These are phyloP conservation scores for Pherbina coryleti DNA, from an alignment of 2,888 invertebrate species.

Conservation along the genomic window DNA sequence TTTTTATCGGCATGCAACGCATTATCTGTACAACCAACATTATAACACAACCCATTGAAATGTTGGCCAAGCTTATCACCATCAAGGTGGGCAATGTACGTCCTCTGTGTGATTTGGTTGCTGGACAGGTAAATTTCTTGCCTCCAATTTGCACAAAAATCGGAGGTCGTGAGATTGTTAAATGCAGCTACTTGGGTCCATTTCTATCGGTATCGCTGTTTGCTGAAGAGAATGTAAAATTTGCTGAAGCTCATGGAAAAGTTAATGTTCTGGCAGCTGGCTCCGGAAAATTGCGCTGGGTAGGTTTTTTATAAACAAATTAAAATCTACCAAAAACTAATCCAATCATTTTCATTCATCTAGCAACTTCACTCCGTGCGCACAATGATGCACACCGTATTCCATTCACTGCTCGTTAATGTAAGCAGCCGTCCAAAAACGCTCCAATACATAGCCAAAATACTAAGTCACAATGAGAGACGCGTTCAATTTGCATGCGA, in stretches of 20 bases:
- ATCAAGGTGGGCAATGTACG: slow-evolving; percentile 80
- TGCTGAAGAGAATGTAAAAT: slow-evolving; percentile 91
- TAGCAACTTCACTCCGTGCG: slow-evolving; percentile 85
- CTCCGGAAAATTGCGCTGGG: slow-evolving; percentile 63
- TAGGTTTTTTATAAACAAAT: slow-evolving; percentile 48
- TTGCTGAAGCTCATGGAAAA: slow-evolving; percentile 80
- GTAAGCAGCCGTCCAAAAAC: slow-evolving; percentile 83
- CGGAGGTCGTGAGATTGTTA: slow-evolving; percentile 87
- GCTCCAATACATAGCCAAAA: slow-evolving; percentile 82
- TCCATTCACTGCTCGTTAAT: slow-evolving; percentile 87
- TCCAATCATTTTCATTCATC: slow-evolving; percentile 42
- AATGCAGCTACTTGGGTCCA: slow-evolving; percentile 89
- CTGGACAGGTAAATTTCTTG: slow-evolving; percentile 78
- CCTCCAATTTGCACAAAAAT: slow-evolving; percentile 82
- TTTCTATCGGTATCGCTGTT: slow-evolving; percentile 93
- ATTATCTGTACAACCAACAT: slow-evolving; percentile 65
- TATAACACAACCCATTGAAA: slow-evolving; percentile 78
- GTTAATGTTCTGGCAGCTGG: slow-evolving; percentile 58
- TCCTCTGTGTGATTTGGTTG: slow-evolving; percentile 81
- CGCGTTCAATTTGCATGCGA: slow-evolving; percentile 92
- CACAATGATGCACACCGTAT: slow-evolving; percentile 81
- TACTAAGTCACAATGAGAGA: slow-evolving; percentile 86
- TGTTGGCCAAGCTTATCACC: slow-evolving; percentile 84
- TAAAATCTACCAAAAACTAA: background rate
- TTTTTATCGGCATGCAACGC: slow-evolving; percentile 68